These are phyloP conservation scores for Enchytraeus crypticus DNA, from an alignment of 2,888 invertebrate species.

Conservation along the genomic window DNA sequence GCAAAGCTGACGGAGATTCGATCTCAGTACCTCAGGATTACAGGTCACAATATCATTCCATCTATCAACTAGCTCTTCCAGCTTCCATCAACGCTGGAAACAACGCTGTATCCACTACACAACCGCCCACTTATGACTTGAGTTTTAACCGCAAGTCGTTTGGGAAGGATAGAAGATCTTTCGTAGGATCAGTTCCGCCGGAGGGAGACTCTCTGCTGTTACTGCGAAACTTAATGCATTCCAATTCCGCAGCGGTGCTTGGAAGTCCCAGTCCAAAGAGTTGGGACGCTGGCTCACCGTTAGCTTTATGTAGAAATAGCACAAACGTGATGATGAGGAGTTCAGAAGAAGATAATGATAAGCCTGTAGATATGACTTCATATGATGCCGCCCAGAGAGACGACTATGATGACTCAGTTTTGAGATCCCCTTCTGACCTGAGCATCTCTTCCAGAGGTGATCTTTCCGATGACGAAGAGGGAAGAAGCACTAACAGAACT, in stretches of 20 bases:
- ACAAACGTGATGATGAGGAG: neutral
- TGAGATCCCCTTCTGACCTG: neutral
- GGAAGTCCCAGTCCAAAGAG: no score
- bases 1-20: neutral
- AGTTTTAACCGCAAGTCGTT: no score
- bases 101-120: neutral
- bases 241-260: no score
- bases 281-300: no score
- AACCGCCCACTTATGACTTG: no score
- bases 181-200: neutral
- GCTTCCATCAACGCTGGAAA: neutral
- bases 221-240: neutral
- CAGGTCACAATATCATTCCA: constrained; percentile 8
- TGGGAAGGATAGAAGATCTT: neutral
- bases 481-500: neutral
- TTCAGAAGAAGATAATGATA: neutral
- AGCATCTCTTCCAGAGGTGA: neutral
- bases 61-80: neutral
- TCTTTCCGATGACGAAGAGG: constrained; percentile 2
- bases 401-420: neutral
- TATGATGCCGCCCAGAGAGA: neutral
- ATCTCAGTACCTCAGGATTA: neutral
- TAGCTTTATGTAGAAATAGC: no score
- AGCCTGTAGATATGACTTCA: neutral
- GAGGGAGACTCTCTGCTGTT: neutral